Percentiles rank a stretch among this genome's conserved stretches.
These are phyloP conservation scores for Dysmachus trigonus DNA, from an alignment of 2,888 invertebrate species.

Conservation along the genomic window DNA sequence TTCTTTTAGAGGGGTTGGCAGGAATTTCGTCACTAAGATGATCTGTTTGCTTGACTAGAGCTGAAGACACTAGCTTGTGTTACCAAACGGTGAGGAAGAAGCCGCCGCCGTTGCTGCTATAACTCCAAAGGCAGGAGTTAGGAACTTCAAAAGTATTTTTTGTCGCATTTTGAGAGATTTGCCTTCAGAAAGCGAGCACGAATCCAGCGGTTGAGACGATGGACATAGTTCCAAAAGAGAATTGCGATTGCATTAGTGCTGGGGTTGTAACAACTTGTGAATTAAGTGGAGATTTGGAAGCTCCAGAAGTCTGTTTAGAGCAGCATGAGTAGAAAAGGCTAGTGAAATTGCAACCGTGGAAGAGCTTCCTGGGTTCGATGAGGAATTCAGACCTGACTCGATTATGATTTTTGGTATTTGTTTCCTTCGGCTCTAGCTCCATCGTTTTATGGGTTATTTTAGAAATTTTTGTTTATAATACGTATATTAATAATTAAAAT, in stretches of 20 bases:
- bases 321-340: neutral
- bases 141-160: neutral
- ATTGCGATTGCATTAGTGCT: neutral
- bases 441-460: too few relatives aligned
- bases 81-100: constrained; percentile 57
- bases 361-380: neutral
- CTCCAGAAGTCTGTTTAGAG: neutral
- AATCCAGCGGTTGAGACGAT: neutral
- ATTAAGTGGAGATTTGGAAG: neutral
- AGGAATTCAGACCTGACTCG: too few relatives aligned
- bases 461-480: too few relatives aligned
- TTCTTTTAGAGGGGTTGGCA: too few relatives aligned
- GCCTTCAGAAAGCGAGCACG: neutral
- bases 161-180: neutral
- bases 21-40: too few relatives aligned
- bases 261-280: neutral
- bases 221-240: neutral
- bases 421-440: too few relatives aligned
- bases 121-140: neutral
- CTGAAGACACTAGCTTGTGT: too few relatives aligned
- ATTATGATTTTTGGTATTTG: too few relatives aligned
- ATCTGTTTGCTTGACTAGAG: too few relatives aligned
- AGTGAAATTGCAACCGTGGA: neutral
- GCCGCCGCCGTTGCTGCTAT: neutral
- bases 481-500: too few relatives aligned